These are phyloP conservation scores for Ectemnius lituratus DNA, from an alignment of 2,888 invertebrate species.

Conservation along the genomic window DNA sequence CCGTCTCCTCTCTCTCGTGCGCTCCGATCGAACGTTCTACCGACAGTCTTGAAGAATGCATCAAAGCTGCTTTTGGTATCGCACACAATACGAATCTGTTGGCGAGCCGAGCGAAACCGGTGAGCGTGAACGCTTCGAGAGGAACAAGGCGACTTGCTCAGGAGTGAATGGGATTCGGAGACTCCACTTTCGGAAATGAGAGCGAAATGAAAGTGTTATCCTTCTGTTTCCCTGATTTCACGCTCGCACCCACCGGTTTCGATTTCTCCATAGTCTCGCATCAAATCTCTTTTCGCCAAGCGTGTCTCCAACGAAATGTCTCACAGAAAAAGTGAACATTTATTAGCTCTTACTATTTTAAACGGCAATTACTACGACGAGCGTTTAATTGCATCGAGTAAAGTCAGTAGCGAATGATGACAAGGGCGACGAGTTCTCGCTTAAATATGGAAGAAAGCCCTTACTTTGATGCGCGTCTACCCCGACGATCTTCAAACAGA, in stretches of 20 bases:
- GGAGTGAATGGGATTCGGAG: slow-evolving; percentile 44
- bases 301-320: background rate
- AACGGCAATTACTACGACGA: background rate
- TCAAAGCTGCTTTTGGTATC: too few species aligned
- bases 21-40: too few species aligned
- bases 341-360: background rate
- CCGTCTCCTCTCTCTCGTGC: too few species aligned
- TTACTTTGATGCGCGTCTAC: too few species aligned
- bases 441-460: too few species aligned
- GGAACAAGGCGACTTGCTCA: slow-evolving; percentile 37
- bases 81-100: too few species aligned
- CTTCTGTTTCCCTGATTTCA: slow-evolving; percentile 8
- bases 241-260: slow-evolving; percentile 7
- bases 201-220: slow-evolving; percentile 42
- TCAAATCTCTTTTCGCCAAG: background rate
- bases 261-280: background rate
- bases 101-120: too few species aligned
- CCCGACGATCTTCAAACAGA: too few species aligned
- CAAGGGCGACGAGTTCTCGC: too few species aligned
- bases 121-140: background rate
- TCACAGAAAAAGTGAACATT: background rate
- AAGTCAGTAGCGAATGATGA: too few species aligned
- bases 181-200: slow-evolving; percentile 37
- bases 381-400: background rate
- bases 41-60: too few species aligned